A percentile compares a stretch with the other conserved stretches of the same genome.
Evolutionary conservation across 2,113 vertebrate genomes (phyloP).

Genomic region (Ptilonorhynchus violaceus): DNA sequence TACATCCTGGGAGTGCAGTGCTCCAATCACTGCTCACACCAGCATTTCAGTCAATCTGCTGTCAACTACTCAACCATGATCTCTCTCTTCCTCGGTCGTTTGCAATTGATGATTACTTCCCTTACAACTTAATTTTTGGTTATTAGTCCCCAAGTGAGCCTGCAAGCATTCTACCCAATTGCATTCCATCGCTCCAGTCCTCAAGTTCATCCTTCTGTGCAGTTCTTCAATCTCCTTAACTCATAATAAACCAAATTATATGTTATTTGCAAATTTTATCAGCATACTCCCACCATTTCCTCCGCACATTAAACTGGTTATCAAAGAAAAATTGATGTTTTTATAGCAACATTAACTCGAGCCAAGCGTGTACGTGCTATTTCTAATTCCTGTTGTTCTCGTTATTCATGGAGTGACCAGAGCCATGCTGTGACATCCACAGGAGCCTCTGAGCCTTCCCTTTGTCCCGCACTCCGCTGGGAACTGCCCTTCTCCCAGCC

Average conservation of each 20-base stretch:
- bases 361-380: background rate
- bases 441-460: background rate
- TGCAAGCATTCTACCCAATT: background rate
- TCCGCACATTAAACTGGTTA: background rate
- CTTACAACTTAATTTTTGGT: slow-evolving; percentile 53
- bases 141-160: slow-evolving; percentile 42
- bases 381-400: background rate
- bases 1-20: background rate
- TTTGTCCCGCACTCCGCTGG: background rate
- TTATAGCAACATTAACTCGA: slow-evolving; percentile 1
- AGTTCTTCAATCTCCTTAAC: background rate
- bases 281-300: background rate
- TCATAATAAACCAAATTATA: slow-evolving; percentile 12
- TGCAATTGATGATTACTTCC: slow-evolving; percentile 25
- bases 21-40: background rate
- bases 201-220: slow-evolving; percentile 6
- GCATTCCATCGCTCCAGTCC: background rate
- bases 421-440: background rate
- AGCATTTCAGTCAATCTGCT: background rate
- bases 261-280: background rate
- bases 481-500: background rate
- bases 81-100: background rate
- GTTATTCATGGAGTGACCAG: background rate
- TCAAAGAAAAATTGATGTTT: background rate
- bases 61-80: background rate